Percentiles rank a stretch among this genome's conserved stretches.
phyloP scores from a whole-genome alignment of 2,888 invertebrate species.

The Endotricha flammealis region DNA sequence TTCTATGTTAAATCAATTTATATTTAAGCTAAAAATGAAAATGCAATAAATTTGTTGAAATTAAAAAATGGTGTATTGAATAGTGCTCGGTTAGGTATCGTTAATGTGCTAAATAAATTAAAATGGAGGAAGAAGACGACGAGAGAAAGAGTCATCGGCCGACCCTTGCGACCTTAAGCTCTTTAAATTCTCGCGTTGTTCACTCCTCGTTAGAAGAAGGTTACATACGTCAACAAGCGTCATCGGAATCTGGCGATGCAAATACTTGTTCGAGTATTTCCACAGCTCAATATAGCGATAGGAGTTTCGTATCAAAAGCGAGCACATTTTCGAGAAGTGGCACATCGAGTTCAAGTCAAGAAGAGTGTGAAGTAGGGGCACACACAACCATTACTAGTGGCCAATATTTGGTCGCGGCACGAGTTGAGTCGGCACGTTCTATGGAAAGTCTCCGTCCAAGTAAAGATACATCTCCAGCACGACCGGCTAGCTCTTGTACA shows the following conservation, averaged over 20 bases:
- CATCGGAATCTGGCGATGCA: conserved; percentile 79
- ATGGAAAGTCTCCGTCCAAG: conserved; percentile 84
- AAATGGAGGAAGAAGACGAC: conserved; percentile 72
- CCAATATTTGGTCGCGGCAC: conserved; percentile 74
- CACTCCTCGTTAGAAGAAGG: conserved; percentile 63
- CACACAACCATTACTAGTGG: conserved; percentile 64
- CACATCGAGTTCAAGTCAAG: conserved; percentile 84
- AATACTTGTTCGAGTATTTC: conserved; percentile 67
- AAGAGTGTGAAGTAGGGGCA: conserved; percentile 79
- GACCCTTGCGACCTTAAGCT: conserved; percentile 56
- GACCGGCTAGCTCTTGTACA: conserved; percentile 73
- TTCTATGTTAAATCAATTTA: conserved; percentile 54
- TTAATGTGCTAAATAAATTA: conserved; percentile 34
- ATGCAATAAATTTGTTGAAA: conserved; percentile 60
- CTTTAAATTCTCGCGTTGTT: conserved; percentile 53
- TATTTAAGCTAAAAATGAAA: conserved; percentile 50
- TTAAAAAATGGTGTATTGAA: conserved; percentile 56
- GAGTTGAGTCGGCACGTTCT: conserved; percentile 81
- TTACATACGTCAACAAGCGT: conserved; percentile 59
- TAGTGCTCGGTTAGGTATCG: conserved; percentile 45
- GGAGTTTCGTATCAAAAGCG: conserved; percentile 73
- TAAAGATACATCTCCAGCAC: conserved; percentile 74
- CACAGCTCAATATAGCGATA: conserved; percentile 65
- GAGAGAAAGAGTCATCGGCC: conserved; percentile 54
- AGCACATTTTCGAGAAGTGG: conserved; percentile 76